Conservation (phyloP, 2,113 vertebrate genomes). For the Micronycteris hirsuta region DNA sequence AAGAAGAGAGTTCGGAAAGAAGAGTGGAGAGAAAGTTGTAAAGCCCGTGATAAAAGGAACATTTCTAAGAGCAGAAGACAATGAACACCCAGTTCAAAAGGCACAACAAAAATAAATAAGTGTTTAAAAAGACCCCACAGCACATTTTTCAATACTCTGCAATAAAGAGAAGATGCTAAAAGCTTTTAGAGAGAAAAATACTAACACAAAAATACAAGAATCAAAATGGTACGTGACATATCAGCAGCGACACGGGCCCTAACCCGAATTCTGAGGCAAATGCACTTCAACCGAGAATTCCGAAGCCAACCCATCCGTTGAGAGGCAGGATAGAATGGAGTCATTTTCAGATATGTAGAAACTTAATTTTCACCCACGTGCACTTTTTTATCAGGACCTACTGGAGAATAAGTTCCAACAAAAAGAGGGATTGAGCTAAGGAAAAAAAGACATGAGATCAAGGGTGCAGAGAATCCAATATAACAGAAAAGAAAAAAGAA, state of each 20-base stretch:
- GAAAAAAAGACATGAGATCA: not conserved
- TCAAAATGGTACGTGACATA: not conserved
- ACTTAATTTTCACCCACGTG: not conserved
- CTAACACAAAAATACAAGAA: not conserved
- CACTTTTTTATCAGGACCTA: not conserved
- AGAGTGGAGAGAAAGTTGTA: not conserved
- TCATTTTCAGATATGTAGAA: not conserved
- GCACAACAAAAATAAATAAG: conserved; percentile 5
- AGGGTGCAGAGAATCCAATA: not conserved
- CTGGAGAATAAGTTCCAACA: not conserved
- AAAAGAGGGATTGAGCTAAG: not conserved
- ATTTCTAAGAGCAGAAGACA: not conserved
- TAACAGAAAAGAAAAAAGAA: not conserved
- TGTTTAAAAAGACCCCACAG: not conserved
- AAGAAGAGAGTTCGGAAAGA: not conserved
- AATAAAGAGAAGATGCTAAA: conserved; percentile 7
- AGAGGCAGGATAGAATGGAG: not conserved
- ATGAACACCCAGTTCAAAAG: not conserved
- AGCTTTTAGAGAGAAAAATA: not conserved
- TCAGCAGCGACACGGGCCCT: not conserved
- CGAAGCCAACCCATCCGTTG: not conserved
- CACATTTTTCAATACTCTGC: not conserved
- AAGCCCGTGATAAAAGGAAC: not conserved
- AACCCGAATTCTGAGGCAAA: not conserved
- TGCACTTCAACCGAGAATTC: not conserved